Conservation (phyloP, 2,797 vertebrate species). For the Myotis planiceps region DNA sequence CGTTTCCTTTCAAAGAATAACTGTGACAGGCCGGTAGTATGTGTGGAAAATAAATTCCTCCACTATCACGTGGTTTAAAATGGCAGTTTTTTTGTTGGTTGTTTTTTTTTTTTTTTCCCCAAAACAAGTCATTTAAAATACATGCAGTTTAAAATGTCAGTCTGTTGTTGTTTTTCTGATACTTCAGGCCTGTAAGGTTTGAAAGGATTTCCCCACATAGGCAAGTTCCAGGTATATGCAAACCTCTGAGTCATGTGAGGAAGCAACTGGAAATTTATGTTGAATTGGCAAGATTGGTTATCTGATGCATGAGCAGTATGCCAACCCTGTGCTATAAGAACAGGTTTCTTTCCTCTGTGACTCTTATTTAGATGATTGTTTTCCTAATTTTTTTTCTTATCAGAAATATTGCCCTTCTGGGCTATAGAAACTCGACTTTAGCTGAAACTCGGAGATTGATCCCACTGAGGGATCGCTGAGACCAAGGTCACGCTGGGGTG, state of each 20-base stretch:
- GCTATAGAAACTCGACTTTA: neutral
- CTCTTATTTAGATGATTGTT: neutral
- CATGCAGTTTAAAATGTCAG: neutral
- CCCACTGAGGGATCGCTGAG: neutral
- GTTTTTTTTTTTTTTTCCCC: neutral
- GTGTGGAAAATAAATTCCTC: neutral
- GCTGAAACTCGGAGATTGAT: neutral
- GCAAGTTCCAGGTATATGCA: neutral
- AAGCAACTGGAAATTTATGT: neutral
- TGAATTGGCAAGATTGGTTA: neutral
- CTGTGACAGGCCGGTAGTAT: neutral
- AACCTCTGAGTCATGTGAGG: neutral
- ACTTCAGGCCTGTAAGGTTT: neutral
- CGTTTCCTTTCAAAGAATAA: slow-evolving; percentile 8
- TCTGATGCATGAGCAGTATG: neutral
- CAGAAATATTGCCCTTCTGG: neutral
- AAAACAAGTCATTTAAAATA: neutral
- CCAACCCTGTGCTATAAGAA: neutral
- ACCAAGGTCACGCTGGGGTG: neutral
- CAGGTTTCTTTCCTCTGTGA: neutral
- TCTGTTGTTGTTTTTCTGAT: neutral
- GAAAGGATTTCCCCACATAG: neutral
- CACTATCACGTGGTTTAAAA: neutral
- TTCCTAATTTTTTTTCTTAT: neutral
- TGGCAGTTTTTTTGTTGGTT: neutral